Evolutionary conservation across 2,888 invertebrate species (phyloP).

Genomic region (Schizotus pectinicornis): DNA sequence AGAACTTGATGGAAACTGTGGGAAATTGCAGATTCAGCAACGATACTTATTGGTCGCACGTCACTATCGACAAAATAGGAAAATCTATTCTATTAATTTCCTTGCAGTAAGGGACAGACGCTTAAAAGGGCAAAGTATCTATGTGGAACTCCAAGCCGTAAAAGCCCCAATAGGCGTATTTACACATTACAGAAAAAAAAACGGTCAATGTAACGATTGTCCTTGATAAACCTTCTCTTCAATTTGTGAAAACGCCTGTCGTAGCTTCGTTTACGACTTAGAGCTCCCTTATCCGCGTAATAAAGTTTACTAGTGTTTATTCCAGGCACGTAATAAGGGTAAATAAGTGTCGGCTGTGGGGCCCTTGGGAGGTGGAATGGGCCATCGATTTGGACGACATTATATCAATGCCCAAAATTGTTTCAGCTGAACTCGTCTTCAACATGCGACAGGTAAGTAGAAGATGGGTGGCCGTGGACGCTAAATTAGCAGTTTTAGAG

Average conservation of each 20-base stretch:
- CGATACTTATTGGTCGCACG: constrained; percentile 75
- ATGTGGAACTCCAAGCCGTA: too few species aligned
- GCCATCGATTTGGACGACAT: constrained; percentile 74
- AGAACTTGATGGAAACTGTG: constrained; percentile 68
- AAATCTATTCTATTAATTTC: constrained; percentile 73
- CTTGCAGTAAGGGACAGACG: constrained; percentile 63
- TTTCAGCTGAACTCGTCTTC: constrained; percentile 68
- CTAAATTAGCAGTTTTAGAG: constrained; percentile 40
- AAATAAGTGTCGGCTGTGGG: constrained; percentile 72
- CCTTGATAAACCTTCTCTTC: too few species aligned
- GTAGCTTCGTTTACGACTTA: not conserved
- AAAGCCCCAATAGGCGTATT: too few species aligned
- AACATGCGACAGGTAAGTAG: constrained; percentile 74
- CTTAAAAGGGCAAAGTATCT: too few species aligned
- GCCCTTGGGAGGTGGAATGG: constrained; percentile 81
- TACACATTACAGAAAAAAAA: too few species aligned
- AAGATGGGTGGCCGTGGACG: not conserved
- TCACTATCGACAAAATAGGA: constrained; percentile 66
- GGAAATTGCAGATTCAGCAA: constrained; percentile 70
- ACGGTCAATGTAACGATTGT: too few species aligned
- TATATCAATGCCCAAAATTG: constrained; percentile 64
- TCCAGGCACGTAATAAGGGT: constrained; percentile 75
- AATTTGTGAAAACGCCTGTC: too few species aligned
- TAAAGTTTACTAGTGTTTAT: constrained; percentile 22
- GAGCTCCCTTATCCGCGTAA: not conserved